phyloP scores from a whole-genome alignment of 2,888 invertebrate species.

The Dicyrtomina minuta region DNA sequence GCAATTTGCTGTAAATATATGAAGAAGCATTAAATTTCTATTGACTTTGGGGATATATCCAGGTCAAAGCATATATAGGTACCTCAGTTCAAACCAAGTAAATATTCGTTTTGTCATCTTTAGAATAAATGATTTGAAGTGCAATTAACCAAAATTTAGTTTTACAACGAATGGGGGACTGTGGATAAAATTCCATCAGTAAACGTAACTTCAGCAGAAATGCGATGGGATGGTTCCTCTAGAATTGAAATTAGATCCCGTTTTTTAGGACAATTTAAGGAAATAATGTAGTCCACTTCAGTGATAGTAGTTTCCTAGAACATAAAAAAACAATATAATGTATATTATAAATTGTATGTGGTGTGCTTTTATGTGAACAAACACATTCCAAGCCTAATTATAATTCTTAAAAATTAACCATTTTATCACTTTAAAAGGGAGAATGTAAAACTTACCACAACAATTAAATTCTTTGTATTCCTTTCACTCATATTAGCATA shows the following conservation, averaged over 20 bases:
- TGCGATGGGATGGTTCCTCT: slow-evolving; percentile 36
- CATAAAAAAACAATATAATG: slow-evolving; percentile 6
- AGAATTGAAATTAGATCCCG: slow-evolving; percentile 33
- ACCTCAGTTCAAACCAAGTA: no score
- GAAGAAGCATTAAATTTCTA: no score
- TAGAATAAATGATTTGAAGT: no score
- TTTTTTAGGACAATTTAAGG: slow-evolving; percentile 35
- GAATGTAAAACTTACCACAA: slow-evolving; percentile 7
- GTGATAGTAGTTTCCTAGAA: slow-evolving; percentile 31
- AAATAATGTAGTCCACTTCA: slow-evolving; percentile 35
- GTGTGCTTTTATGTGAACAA: no score
- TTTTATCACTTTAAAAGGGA: no score
- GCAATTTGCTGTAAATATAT: slow-evolving; percentile 33
- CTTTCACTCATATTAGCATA: slow-evolving; percentile 7
- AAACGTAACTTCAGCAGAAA: slow-evolving; percentile 40
- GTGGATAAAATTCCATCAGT: slow-evolving; percentile 38
- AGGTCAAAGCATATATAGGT: no score
- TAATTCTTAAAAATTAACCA: no score
- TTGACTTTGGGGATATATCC: no score
- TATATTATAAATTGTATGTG: not conserved
- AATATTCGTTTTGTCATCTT: no score
- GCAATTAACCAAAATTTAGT: not conserved
- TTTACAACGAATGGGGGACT: slow-evolving; percentile 44
- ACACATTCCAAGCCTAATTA: no score
- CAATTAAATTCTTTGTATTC: not conserved